Percentiles rank a stretch among this genome's conserved stretches.
phyloP scores from a whole-genome alignment of 2,113 vertebrate species.

The Columba livia region DNA sequence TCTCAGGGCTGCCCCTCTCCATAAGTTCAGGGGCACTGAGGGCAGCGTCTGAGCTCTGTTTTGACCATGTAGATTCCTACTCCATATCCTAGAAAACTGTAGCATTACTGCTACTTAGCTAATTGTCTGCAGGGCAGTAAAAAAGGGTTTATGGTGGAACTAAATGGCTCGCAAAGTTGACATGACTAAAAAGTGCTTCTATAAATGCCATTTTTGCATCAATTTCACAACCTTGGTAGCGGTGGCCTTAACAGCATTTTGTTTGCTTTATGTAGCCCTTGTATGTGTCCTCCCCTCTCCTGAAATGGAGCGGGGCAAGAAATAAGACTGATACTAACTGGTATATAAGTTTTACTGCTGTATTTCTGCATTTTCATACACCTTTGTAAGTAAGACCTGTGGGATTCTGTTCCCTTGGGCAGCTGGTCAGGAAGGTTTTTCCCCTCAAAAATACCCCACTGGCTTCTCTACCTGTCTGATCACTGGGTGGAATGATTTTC shows the following conservation, averaged over 20 bases:
- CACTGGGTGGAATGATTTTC: neutral
- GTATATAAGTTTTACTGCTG: neutral
- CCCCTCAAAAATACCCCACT: neutral
- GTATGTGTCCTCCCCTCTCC: neutral
- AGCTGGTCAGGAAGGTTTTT: neutral
- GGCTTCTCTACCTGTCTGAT: neutral
- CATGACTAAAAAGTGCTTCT: neutral
- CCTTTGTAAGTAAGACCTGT: neutral
- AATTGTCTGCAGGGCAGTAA: neutral
- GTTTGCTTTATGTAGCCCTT: neutral
- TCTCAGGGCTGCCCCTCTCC: neutral
- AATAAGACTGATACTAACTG: neutral
- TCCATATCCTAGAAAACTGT: neutral
- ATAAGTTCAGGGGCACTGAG: rapidly evolving
- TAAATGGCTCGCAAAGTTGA: neutral
- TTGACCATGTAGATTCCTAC: neutral
- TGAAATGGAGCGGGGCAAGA: neutral
- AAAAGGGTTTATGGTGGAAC: neutral
- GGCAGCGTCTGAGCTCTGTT: neutral
- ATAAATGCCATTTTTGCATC: neutral
- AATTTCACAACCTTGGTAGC: neutral
- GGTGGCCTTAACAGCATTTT: neutral
- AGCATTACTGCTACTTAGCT: neutral
- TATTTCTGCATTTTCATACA: neutral
- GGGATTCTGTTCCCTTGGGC: neutral